phyloP scores from a whole-genome alignment of 2,113 vertebrate genomes.

The Glaucomys volans region DNA sequence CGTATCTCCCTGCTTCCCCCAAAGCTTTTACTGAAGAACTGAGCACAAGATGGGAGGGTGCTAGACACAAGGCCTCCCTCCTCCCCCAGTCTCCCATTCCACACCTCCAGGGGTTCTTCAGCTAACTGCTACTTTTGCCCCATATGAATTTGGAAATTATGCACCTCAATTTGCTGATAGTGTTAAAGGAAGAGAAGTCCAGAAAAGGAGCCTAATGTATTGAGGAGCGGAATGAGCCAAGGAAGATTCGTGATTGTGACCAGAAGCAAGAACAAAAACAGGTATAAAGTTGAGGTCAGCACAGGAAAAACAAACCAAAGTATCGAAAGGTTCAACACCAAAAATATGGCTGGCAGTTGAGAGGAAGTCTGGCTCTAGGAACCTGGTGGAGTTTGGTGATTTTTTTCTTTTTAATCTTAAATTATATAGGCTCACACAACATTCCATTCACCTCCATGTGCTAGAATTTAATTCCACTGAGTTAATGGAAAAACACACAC shows the following conservation, averaged over 20 bases:
- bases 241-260: background rate
- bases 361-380: background rate
- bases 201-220: background rate
- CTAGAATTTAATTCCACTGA: background rate
- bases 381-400: background rate
- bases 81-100: background rate
- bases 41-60: background rate
- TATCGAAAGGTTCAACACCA: background rate
- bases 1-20: background rate
- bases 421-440: background rate
- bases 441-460: background rate
- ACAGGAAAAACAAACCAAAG: background rate
- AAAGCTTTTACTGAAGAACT: background rate
- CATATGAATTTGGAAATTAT: background rate
- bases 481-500: background rate
- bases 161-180: background rate
- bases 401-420: background rate
- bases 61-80: background rate
- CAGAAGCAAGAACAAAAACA: background rate
- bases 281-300: background rate
- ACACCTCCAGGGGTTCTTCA: background rate
- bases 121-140: background rate
- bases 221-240: background rate
- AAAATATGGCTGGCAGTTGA: background rate
- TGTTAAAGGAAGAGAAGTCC: background rate